Evolutionary conservation across 2,113 vertebrate genomes (phyloP).

Genomic region (Gorsachius goisagi): DNA sequence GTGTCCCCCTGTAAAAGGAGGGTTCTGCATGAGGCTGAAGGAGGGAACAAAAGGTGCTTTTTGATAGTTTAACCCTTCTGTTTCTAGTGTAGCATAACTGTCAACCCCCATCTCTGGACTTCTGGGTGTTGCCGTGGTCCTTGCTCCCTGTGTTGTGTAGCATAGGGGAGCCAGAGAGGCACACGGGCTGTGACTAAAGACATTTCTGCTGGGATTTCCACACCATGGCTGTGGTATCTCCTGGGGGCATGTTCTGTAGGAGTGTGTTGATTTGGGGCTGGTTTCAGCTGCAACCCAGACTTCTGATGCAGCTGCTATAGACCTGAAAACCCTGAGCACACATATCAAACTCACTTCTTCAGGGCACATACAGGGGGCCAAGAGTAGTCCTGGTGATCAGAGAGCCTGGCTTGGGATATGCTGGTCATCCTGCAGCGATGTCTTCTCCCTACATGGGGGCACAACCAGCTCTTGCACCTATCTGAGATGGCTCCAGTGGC

Average conservation of each 20-base stretch:
- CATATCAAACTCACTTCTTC: not conserved
- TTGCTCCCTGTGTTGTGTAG: not conserved
- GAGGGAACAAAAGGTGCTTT: not conserved
- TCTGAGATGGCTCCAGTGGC: not conserved
- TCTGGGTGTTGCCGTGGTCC: not conserved
- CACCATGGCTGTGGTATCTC: not conserved
- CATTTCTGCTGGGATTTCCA: not conserved
- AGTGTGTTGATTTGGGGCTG: not conserved
- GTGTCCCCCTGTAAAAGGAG: not conserved
- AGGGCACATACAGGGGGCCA: not conserved
- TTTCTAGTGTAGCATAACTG: not conserved
- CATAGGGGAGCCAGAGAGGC: not conserved
- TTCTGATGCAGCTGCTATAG: not conserved
- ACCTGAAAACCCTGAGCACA: not conserved
- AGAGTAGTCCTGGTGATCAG: not conserved
- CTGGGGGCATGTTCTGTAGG: not conserved
- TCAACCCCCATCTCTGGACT: not conserved
- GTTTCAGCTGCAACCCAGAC: not conserved
- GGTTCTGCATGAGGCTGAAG: not conserved
- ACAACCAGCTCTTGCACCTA: not conserved
- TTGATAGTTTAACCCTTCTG: not conserved
- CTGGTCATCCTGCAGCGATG: fast-evolving
- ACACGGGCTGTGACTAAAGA: fast-evolving
- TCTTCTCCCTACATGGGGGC: not conserved
- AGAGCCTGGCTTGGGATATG: not conserved